Percentiles rank a stretch among this genome's conserved stretches.
phyloP scores from a whole-genome alignment of 1,140 invertebrate species.

The fruit fly (Drosophila melanogaster) region Release_6_plus_ISO1_MT NT_037436.4:22364001-22364500 shows the following conservation, averaged over 20 bases:
- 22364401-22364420: constrained; percentile 77
- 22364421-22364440: constrained; percentile 14
- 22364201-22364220: constrained; percentile 30
- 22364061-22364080: constrained; percentile 7
- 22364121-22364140: constrained; percentile 42
- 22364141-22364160: constrained; percentile 6
- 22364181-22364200: background rate
- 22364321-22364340: constrained; percentile 32
- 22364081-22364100: constrained; percentile 41
- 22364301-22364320: constrained; percentile 45
- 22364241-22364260: constrained; percentile 53
- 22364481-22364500: constrained; percentile 74
- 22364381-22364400: constrained; percentile 64
- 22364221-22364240: constrained; percentile 73
- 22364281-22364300: constrained; percentile 50
- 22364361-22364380: constrained; percentile 22
- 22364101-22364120: constrained; percentile 50
- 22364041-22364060: background rate
- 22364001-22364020: background rate
- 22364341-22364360: constrained; percentile 24
- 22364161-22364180: constrained; percentile 1
- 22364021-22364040: background rate
- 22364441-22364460: constrained; percentile 7
- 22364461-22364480: constrained; percentile 40
- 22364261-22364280: constrained; percentile 4